Base-by-base conservation (phyloP, 2,113 vertebrate species). In the Aegithalos caudatus region DNA sequence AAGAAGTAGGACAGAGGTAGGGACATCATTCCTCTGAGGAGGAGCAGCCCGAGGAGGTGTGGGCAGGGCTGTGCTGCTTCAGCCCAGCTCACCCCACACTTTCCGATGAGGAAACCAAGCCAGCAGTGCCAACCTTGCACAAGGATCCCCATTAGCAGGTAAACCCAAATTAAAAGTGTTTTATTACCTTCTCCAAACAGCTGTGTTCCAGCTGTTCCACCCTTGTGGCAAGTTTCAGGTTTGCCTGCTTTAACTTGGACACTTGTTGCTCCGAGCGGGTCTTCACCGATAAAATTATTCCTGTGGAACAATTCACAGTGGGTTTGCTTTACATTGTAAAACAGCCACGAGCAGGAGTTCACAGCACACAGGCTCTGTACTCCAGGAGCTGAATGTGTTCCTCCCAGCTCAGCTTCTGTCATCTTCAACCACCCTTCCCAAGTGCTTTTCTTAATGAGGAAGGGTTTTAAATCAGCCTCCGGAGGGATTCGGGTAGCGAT, bases 251-350 rank as follows among this genome's bases (percentile, higher is more conserved):
- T 78, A 99, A 94, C 95, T 98, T 98, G 81, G 98, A 91, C 25
- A 99, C 81, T 86, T 97, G 98, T 81, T 99, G 98, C 88, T 99
- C 96, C 1, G 99, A 99, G 11, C 98, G 98, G 7, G 97, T 99
- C 98, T 99, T 99, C 38, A 99, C 98, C 0, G 99, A 99, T 69
- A 99, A 73, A 61, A 99, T 97, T 15, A 99, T 99, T 27, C 99
- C 99, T 99, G 96, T 19, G 94, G 69, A 91, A 92, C 56, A 94
- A 91, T 78, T 20, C 88, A 62, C 85, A 86, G 80, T 11, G 56
- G 94, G 25, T 86, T 80, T 8, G 3, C 44, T 90, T 91, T n/a
- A 83, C 58, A 35, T 3, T 23, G 90, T 83, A 23, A 20, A 83
- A 15, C 74, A 70, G 90, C 50, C 62, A 12, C 19, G 1, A 72